Conservation (phyloP, 1,140 invertebrate species). For the Periplaneta americana region DNA sequence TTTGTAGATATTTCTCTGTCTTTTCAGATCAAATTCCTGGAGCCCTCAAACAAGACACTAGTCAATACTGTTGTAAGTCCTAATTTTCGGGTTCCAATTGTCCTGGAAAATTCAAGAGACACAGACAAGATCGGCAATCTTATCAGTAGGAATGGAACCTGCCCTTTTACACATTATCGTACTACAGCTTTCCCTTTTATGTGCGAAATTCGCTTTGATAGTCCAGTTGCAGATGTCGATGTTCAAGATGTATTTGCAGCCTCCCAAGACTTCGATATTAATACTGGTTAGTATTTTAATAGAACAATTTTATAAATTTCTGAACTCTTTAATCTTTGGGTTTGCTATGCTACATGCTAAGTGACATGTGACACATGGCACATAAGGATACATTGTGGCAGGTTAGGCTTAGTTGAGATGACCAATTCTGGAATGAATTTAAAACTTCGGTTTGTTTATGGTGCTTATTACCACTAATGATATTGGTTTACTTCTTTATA, state of each 20-base stretch:
- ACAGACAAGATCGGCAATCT: constrained; percentile 40
- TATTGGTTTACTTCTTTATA: no score
- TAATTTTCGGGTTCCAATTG: constrained; percentile 37
- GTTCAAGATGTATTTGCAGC: constrained; percentile 40
- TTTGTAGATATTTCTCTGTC: not conserved
- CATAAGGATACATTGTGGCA: no score
- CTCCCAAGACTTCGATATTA: constrained; percentile 41
- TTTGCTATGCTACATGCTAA: no score
- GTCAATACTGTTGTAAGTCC: constrained; percentile 31
- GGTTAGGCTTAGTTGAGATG: no score
- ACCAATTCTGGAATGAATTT: no score
- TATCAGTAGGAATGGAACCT: constrained; percentile 29
- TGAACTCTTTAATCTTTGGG: no score
- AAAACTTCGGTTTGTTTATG: no score
- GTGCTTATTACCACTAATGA: no score
- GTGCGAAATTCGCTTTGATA: constrained; percentile 38
- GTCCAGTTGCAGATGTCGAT: constrained; percentile 26
- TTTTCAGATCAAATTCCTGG: not conserved
- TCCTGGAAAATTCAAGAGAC: constrained; percentile 38
- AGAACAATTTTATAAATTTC: no score
- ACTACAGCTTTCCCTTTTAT: constrained; percentile 38
- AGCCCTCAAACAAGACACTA: constrained; percentile 20
- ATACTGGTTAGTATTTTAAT: constrained; percentile 34
- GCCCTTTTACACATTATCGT: constrained; percentile 28
- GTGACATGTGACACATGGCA: no score